These are phyloP conservation scores for Entomyzon cyanotis DNA, from an alignment of 2,113 vertebrate genomes.

Conservation along the genomic window DNA sequence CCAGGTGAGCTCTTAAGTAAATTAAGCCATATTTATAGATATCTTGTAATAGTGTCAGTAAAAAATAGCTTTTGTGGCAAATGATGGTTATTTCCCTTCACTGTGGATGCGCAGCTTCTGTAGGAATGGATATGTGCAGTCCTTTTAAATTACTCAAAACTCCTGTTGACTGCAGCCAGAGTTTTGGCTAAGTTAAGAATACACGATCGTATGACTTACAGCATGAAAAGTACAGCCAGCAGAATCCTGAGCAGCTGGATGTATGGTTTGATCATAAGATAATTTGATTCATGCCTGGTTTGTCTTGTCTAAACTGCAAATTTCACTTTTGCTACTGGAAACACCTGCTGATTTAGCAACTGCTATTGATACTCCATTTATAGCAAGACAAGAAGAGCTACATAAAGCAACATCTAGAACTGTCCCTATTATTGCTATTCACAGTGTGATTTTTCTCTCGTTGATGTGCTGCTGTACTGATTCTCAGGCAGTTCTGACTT, in stretches of 20 bases:
- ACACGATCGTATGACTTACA: background rate
- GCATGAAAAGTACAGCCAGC: background rate
- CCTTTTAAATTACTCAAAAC: background rate
- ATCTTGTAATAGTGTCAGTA: background rate
- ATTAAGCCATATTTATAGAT: background rate
- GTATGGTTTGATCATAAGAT: background rate
- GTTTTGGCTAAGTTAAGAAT: background rate
- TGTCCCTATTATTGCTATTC: background rate
- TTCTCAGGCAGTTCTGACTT: background rate
- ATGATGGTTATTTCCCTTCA: background rate
- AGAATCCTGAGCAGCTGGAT: background rate
- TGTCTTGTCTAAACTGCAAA: background rate
- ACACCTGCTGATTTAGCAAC: conserved; percentile 26
- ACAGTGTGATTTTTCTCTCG: background rate
- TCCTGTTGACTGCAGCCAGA: background rate
- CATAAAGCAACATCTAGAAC: conserved; percentile 7
- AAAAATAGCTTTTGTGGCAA: background rate
- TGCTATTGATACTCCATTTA: background rate
- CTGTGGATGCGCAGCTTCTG: background rate
- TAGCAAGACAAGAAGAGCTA: background rate
- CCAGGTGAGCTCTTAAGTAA: conserved; percentile 1
- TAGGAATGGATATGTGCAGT: background rate
- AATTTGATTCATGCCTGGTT: background rate
- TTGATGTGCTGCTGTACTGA: background rate
- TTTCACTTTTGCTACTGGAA: background rate